A percentile compares a stretch with the other conserved stretches of the same genome.
phyloP scores from a whole-genome alignment of 2,113 vertebrate genomes.

The Donacobius atricapilla region DNA sequence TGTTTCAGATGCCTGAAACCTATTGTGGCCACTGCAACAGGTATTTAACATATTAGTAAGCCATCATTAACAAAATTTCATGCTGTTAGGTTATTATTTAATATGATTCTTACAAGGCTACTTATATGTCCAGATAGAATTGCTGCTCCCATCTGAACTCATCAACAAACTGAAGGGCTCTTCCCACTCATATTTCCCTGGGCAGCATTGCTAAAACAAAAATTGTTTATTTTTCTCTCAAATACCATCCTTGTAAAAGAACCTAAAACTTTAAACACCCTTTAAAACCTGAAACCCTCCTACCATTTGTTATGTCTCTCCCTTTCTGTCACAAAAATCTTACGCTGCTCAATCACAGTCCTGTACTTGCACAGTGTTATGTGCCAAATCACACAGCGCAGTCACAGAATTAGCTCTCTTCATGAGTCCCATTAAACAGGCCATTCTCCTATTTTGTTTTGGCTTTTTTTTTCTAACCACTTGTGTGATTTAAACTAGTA shows the following conservation, averaged over 20 bases:
- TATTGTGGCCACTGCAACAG: not conserved
- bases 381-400: slow-evolving; percentile 6
- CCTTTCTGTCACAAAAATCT: slow-evolving; percentile 5
- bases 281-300: not conserved
- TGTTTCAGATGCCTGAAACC: not conserved
- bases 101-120: not conserved
- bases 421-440: not conserved
- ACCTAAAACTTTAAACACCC: not conserved
- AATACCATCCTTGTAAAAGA: not conserved
- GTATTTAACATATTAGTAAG: not conserved
- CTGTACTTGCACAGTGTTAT: not conserved
- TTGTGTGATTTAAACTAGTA: not conserved
- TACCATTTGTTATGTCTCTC: not conserved
- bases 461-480: not conserved
- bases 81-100: not conserved
- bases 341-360: not conserved
- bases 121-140: not conserved
- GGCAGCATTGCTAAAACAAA: not conserved
- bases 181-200: not conserved
- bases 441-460: not conserved
- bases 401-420: not conserved
- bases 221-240: not conserved
- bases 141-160: not conserved
- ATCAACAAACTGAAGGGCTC: not conserved
- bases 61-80: not conserved